These are phyloP conservation scores for Danio aesculapii DNA, from an alignment of 2,797 vertebrate genomes.

Conservation along the genomic window DNA sequence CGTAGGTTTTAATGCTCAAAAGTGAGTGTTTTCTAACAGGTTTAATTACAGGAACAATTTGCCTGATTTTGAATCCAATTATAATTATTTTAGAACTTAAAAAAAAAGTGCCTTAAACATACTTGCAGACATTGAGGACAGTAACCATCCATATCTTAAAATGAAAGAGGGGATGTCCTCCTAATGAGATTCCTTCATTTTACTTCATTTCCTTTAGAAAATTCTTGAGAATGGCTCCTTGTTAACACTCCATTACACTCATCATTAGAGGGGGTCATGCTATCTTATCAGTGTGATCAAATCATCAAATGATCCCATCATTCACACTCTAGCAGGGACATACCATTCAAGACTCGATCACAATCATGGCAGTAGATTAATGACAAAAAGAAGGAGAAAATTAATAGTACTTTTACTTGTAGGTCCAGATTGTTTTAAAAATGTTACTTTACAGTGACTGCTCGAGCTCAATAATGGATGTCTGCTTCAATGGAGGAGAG, in stretches of 20 bases:
- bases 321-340: background rate
- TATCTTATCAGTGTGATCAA: conserved; percentile 3
- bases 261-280: background rate
- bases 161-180: background rate
- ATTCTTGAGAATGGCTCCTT: background rate
- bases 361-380: background rate
- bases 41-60: too few species aligned
- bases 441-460: background rate
- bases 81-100: too few species aligned
- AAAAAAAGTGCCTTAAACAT: background rate
- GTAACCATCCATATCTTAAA: background rate
- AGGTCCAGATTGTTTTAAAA: background rate
- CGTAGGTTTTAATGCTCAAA: too few species aligned
- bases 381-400: background rate
- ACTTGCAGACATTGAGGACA: background rate
- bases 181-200: background rate
- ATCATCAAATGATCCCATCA: conserved; percentile 16
- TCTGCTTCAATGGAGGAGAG: background rate
- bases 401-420: background rate
- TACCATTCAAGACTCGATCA: background rate
- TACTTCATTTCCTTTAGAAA: background rate
- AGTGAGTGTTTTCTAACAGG: too few species aligned
- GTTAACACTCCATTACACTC: conserved; percentile 9
- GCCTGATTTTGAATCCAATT: too few species aligned
- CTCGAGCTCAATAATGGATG: background rate